Conservation (phyloP, 2,888 invertebrate genomes). For the Ectemnius cavifrons region DNA sequence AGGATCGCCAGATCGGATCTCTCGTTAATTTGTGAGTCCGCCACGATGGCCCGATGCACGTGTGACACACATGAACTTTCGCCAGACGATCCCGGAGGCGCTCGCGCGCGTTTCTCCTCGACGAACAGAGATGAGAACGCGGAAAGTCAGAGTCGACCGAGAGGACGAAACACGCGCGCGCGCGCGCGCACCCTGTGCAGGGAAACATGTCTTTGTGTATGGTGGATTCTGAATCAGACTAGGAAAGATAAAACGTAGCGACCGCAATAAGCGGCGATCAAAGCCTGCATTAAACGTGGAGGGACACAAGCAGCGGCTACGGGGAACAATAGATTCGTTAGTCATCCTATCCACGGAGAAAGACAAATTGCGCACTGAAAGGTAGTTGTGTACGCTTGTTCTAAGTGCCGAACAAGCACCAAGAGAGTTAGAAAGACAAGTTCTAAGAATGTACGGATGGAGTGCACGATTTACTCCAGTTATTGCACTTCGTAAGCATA, state of each 20-base stretch:
- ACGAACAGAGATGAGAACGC: neutral
- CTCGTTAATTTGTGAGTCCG: slow-evolving; percentile 32
- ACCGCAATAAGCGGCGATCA: neutral
- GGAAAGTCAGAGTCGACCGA: neutral
- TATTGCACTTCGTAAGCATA: too few species aligned
- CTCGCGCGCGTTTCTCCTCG: slow-evolving; percentile 17
- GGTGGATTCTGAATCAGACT: too few species aligned
- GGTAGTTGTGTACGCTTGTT: too few species aligned
- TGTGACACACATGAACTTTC: slow-evolving; percentile 10
- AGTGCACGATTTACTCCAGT: too few species aligned
- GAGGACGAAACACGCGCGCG: too few species aligned
- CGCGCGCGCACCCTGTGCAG: too few species aligned
- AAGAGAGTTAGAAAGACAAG: too few species aligned
- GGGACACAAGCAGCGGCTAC: neutral
- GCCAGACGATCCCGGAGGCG: too few species aligned
- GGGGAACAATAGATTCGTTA: slow-evolving; percentile 18
- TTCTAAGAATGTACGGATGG: too few species aligned
- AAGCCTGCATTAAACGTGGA: slow-evolving; percentile 1
- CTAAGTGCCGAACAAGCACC: too few species aligned
- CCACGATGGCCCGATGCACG: slow-evolving; percentile 16
- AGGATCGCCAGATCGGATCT: slow-evolving; percentile 2
- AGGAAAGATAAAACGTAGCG: slow-evolving; percentile 8
- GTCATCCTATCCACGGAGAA: slow-evolving; percentile 7
- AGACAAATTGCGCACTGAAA: slow-evolving; percentile 2
- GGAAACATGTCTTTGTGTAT: too few species aligned